Base-by-base conservation (phyloP, 1,140 invertebrate genomes). In the Pogonomyrmex barbatus region DNA sequence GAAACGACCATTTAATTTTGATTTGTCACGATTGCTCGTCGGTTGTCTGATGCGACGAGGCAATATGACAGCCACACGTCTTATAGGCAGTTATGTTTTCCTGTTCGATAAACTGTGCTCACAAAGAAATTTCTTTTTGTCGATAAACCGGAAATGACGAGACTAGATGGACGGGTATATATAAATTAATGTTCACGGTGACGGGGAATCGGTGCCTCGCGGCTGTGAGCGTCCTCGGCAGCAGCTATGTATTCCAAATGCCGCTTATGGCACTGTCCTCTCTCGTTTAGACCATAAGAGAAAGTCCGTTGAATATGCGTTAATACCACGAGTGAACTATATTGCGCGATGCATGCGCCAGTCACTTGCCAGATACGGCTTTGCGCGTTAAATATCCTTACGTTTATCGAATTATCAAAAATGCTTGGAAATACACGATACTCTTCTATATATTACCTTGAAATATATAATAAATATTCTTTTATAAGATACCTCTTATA, bases 231-330 rank as follows among this genome's bases (percentile, higher is more conserved):
- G 85, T 87, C 75, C 89, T 90, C 88, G 85, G 62, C 65, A 56
- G 50, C 86, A 60, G 39, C 88, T 79, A 56, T 87, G 73, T 73
- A 65, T 89, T 79, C 65, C 39, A 77, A 90, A 90, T 56, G 88
- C 60, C 36, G 47, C 30, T 82, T 73, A 56, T 89, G 83, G 71
- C 71, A 68, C 50, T 60, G 77, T 65, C 42, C 42, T 87, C 42
- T 87, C 58, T 62, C 88, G 79, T 84, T 79, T 68, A 68, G 42
- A 68, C 52, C 54, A 75, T 62, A 78, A 87, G 89, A 90, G 89
- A 90, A 90, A 90, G 88, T 89, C 33, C 73, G 83, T 8, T 45
- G 78, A 56, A 70, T 68, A 73, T 88, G 62, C 85, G 50, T 90
- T 84, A 87, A 87, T 54, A 70, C 88, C 42, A 36, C 68, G 78